A percentile compares a stretch with the other conserved stretches of the same genome.
These are phyloP conservation scores for Miltochrista miniata DNA, from an alignment of 2,888 invertebrate genomes.

Conservation along the genomic window DNA sequence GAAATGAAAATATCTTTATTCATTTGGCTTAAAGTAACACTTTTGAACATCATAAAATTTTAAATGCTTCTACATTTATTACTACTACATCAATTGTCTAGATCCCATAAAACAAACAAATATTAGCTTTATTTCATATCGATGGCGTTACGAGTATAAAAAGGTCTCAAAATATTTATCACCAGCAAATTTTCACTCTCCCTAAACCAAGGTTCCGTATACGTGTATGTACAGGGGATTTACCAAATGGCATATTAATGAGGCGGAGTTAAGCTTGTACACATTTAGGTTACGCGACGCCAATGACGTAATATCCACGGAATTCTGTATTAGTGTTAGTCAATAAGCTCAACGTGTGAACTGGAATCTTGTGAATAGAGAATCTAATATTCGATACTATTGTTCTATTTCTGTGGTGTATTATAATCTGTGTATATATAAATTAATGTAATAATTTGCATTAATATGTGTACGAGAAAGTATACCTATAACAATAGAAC, in stretches of 20 bases:
- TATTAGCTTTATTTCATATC: too few relatives aligned
- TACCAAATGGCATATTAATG: constrained; percentile 41
- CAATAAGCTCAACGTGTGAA: not conserved
- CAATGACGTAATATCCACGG: constrained; percentile 18
- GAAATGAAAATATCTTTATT: too few relatives aligned
- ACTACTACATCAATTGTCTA: too few relatives aligned
- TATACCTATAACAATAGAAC: too few relatives aligned
- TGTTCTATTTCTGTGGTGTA: not conserved
- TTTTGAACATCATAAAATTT: too few relatives aligned
- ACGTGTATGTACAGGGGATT: constrained; percentile 26
- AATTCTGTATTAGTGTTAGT: not conserved
- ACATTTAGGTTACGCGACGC: constrained; percentile 31
- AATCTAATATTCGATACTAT: too few relatives aligned
- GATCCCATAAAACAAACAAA: too few relatives aligned
- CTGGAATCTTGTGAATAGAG: not conserved
- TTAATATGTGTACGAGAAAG: too few relatives aligned
- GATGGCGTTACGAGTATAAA: too few relatives aligned
- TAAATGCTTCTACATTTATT: too few relatives aligned
- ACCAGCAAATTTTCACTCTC: constrained; percentile 3
- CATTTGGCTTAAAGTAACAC: too few relatives aligned
- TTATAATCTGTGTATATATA: not conserved
- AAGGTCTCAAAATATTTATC: not conserved
- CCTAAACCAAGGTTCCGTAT: constrained; percentile 4
- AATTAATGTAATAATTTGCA: not conserved
- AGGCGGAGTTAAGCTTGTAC: constrained; percentile 23